These are phyloP conservation scores for Sebastes taczanowskii DNA, from an alignment of 2,797 vertebrate genomes.

Conservation along the genomic window DNA sequence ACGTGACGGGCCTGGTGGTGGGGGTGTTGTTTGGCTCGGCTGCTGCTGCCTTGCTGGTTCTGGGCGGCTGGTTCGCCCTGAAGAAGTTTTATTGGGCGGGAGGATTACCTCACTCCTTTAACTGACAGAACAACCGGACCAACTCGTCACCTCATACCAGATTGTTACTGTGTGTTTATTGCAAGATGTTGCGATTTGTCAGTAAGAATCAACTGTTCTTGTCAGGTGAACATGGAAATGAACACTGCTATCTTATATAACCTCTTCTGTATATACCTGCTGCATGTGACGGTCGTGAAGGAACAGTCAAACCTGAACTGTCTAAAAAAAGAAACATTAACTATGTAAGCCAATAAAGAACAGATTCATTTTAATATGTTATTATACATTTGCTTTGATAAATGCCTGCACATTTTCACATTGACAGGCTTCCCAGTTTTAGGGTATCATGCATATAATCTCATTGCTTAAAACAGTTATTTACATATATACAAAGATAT, in stretches of 20 bases:
- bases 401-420: neutral
- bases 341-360: neutral
- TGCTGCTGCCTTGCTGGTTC: slow-evolving; percentile 62
- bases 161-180: neutral
- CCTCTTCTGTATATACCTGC: neutral
- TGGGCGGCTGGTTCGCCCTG: slow-evolving; percentile 75
- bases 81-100: slow-evolving; percentile 70
- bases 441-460: neutral
- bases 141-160: neutral
- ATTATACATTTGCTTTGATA: neutral
- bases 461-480: neutral
- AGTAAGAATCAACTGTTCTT: neutral
- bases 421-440: neutral
- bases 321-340: neutral
- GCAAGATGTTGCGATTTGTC: neutral
- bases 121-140: slow-evolving; percentile 35
- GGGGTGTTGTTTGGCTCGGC: slow-evolving; percentile 72
- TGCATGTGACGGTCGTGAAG: neutral
- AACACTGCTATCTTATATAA: neutral
- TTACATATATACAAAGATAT: neutral
- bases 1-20: slow-evolving; percentile 64
- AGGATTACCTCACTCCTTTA: slow-evolving; percentile 28
- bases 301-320: slow-evolving; percentile 4
- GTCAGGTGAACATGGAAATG: neutral
- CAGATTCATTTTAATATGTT: neutral